Conservation (phyloP, 2,113 vertebrate genomes). For the Toxotes jaculatrix region DNA sequence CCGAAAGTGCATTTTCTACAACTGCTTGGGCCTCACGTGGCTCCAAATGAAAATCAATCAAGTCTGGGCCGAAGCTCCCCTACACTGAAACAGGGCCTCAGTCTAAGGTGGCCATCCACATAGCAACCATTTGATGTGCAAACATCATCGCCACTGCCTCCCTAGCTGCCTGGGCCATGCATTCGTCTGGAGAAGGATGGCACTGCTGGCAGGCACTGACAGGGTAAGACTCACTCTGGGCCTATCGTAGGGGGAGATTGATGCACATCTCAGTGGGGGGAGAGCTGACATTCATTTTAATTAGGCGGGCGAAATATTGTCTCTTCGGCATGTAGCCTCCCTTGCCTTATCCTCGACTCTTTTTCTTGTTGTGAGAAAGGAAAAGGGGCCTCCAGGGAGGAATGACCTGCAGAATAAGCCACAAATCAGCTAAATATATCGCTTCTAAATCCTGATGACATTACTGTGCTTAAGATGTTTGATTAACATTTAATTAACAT, state of each 20-base stretch:
- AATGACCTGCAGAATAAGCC: conserved; percentile 67
- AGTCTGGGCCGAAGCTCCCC: conserved; percentile 19
- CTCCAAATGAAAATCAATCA: conserved; percentile 48
- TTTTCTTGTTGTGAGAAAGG: conserved; percentile 37
- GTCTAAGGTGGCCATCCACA: conserved; percentile 55
- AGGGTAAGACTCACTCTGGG: conserved; percentile 80
- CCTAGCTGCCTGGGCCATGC: conserved; percentile 50
- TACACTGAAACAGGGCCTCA: conserved; percentile 19
- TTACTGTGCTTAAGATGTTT: conserved; percentile 76
- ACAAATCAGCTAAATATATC: conserved; percentile 69
- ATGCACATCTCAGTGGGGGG: conserved; percentile 81
- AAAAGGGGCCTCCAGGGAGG: conserved; percentile 58
- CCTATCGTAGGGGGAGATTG: conserved; percentile 76
- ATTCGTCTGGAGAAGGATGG: conserved; percentile 71
- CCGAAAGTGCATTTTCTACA: no score
- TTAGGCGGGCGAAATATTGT: conserved; percentile 79
- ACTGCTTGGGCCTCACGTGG: conserved; percentile 10
- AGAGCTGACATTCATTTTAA: conserved; percentile 87
- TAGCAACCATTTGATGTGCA: conserved; percentile 69
- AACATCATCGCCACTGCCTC: conserved; percentile 62
- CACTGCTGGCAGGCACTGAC: conserved; percentile 71
- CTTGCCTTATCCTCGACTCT: conserved; percentile 56
- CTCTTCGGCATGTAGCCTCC: conserved; percentile 65
- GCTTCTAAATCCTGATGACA: conserved; percentile 63
- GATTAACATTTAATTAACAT: conserved; percentile 87